These are phyloP conservation scores for Corydoras sp. DNA, from an alignment of 2,113 vertebrate genomes.

Conservation along the genomic window DNA sequence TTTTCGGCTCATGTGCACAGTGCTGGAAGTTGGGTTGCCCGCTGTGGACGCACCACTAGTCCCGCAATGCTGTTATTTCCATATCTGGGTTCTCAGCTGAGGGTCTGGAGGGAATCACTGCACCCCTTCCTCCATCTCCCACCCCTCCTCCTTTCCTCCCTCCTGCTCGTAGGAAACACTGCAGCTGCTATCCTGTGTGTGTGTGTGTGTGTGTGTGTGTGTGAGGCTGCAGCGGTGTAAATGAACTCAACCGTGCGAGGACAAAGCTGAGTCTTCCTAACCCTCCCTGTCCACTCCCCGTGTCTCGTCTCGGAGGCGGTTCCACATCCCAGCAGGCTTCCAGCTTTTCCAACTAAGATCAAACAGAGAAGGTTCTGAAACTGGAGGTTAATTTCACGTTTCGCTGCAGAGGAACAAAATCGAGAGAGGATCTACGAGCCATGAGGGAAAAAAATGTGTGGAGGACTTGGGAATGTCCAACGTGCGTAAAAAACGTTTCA, in stretches of 20 bases:
- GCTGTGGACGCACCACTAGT: slow-evolving; percentile 35
- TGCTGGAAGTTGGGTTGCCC: slow-evolving; percentile 32
- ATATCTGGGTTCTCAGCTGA: slow-evolving; percentile 49
- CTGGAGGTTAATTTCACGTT: not conserved
- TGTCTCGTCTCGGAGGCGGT: too few species aligned
- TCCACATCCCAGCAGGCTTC: not conserved
- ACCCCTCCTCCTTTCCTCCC: slow-evolving; percentile 38
- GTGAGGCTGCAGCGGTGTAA: slow-evolving; percentile 26
- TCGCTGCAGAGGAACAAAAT: not conserved
- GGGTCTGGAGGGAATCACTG: slow-evolving; percentile 48
- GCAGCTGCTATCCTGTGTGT: slow-evolving; percentile 43
- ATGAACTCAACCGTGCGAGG: slow-evolving; percentile 42
- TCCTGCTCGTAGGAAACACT: slow-evolving; percentile 44
- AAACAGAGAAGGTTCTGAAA: not conserved
- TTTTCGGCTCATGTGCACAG: not conserved
- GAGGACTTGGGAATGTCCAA: too few species aligned
- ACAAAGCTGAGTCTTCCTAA: slow-evolving; percentile 14
- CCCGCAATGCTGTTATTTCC: slow-evolving; percentile 59
- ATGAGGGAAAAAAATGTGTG: too few species aligned
- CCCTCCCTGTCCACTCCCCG: too few species aligned
- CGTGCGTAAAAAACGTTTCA: too few species aligned
- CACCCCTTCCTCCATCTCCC: slow-evolving; percentile 36
- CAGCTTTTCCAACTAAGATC: not conserved
- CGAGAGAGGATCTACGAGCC: too few species aligned
- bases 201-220: not conserved